These are phyloP conservation scores for Ophion ellenae DNA, from an alignment of 2,888 invertebrate species.

Conservation along the genomic window DNA sequence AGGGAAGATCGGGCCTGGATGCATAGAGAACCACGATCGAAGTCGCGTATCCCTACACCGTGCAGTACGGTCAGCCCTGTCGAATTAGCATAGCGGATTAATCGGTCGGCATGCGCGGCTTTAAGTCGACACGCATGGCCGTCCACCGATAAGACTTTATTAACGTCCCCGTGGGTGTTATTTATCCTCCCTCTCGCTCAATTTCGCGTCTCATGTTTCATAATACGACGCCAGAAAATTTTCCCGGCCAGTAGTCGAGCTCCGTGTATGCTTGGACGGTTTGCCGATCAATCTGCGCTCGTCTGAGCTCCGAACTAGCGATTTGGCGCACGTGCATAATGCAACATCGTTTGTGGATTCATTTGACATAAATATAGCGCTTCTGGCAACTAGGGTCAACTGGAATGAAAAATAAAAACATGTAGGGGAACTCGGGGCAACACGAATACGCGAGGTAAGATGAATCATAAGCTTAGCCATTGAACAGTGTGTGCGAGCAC, in stretches of 20 bases:
- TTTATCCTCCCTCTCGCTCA: conserved; percentile 73
- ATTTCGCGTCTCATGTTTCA: conserved; percentile 45
- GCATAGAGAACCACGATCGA: conserved; percentile 23
- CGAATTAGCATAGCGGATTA: conserved; percentile 80
- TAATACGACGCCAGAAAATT: conserved; percentile 37
- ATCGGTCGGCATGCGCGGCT: conserved; percentile 73
- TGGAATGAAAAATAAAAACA: too few relatives aligned
- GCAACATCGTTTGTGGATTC: not conserved
- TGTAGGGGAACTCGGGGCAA: too few relatives aligned
- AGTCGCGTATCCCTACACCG: conserved; percentile 33
- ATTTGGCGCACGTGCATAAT: not conserved
- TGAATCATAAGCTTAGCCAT: too few relatives aligned
- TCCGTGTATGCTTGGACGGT: conserved; percentile 44
- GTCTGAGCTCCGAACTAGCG: not conserved
- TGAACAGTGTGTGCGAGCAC: too few relatives aligned
- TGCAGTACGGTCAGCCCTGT: conserved; percentile 47
- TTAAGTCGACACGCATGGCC: conserved; percentile 81
- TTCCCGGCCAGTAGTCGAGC: conserved; percentile 49
- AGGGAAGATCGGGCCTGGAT: conserved; percentile 22
- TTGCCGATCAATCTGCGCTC: not conserved
- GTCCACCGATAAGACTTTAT: conserved; percentile 81
- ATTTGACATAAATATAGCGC: not conserved
- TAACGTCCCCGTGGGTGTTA: conserved; percentile 73
- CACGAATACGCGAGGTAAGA: too few relatives aligned
- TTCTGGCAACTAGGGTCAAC: too few relatives aligned